These are phyloP conservation scores for Labeo calbasu DNA, from an alignment of 2,797 vertebrate species.

Conservation along the genomic window DNA sequence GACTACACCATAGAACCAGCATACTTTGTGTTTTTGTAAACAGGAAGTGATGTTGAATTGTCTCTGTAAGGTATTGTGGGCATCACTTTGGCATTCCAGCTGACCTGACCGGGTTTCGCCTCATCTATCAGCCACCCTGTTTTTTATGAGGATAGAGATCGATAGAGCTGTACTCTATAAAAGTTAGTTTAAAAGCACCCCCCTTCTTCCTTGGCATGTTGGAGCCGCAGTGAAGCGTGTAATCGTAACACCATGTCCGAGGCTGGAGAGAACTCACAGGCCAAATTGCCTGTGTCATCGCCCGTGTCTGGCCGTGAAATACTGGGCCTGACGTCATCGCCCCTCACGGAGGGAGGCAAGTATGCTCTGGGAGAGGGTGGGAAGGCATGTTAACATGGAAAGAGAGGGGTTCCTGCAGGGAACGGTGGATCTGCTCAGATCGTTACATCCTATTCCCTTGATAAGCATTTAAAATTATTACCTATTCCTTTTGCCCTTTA, in stretches of 20 bases:
- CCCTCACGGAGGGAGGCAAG: constrained; percentile 65
- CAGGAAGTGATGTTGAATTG: constrained; percentile 7
- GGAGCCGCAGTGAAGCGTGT: constrained; percentile 80
- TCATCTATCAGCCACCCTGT: constrained; percentile 56
- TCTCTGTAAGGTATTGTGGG: constrained; percentile 46
- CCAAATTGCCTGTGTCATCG: constrained; percentile 93
- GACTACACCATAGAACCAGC: constrained; percentile 42
- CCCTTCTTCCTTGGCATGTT: constrained; percentile 76
- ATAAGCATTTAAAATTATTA: constrained; percentile 85
- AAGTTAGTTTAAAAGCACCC: constrained; percentile 74
- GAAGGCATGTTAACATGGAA: constrained; percentile 31
- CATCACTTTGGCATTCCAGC: constrained; percentile 51
- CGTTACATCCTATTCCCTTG: constrained; percentile 79
- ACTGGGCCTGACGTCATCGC: constrained; percentile 81
- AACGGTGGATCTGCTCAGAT: constrained; percentile 83
- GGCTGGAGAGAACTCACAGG: constrained; percentile 85
- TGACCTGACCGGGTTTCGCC: constrained; percentile 21
- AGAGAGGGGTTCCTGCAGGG: constrained; percentile 64
- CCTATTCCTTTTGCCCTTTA: constrained; percentile 79
- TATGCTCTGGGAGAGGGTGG: constrained; percentile 45
- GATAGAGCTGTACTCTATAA: constrained; percentile 74
- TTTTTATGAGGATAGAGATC: constrained; percentile 71
- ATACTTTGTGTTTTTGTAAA: constrained; percentile 20
- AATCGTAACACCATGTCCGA: constrained; percentile 89
- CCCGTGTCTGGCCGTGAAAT: constrained; percentile 85